Evolutionary conservation across 2,797 vertebrate genomes (phyloP).

Genomic region (Benthosema pterotum): DNA sequence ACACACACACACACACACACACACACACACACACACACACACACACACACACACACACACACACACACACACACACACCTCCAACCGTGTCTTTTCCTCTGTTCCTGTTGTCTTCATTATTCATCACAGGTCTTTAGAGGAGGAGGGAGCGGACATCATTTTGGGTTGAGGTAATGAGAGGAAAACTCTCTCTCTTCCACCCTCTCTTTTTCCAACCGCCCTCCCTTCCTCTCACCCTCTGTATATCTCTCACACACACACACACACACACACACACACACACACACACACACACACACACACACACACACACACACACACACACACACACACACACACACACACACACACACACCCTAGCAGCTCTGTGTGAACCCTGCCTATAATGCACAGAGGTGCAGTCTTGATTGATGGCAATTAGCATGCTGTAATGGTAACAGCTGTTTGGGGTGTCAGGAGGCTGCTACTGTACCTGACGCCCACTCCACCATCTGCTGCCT

Average conservation of each 20-base stretch:
- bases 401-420: slow-evolving; percentile 95
- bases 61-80: too few relatives aligned
- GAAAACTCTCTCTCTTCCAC: slow-evolving; percentile 7
- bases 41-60: too few relatives aligned
- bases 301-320: slow-evolving; percentile 20
- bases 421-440: slow-evolving; percentile 94
- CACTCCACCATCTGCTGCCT: slow-evolving; percentile 88
- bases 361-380: slow-evolving; percentile 47
- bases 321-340: slow-evolving; percentile 13
- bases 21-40: slow-evolving; percentile 6
- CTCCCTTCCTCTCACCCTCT: not conserved
- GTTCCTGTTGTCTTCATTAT: slow-evolving; percentile 47
- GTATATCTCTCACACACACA: slow-evolving; percentile 6
- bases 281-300: slow-evolving; percentile 18
- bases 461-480: slow-evolving; percentile 87
- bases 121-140: slow-evolving; percentile 38
- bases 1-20: too few relatives aligned
- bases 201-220: not conserved
- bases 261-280: slow-evolving; percentile 12
- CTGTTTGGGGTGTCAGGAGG: slow-evolving; percentile 92
- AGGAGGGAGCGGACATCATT: slow-evolving; percentile 30
- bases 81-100: slow-evolving; percentile 16
- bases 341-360: slow-evolving; percentile 16
- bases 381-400: slow-evolving; percentile 88
- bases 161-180: slow-evolving; percentile 34